Base-by-base conservation (phyloP, 2,113 vertebrate genomes). In the Dicerorhinus sumatrensis region DNA sequence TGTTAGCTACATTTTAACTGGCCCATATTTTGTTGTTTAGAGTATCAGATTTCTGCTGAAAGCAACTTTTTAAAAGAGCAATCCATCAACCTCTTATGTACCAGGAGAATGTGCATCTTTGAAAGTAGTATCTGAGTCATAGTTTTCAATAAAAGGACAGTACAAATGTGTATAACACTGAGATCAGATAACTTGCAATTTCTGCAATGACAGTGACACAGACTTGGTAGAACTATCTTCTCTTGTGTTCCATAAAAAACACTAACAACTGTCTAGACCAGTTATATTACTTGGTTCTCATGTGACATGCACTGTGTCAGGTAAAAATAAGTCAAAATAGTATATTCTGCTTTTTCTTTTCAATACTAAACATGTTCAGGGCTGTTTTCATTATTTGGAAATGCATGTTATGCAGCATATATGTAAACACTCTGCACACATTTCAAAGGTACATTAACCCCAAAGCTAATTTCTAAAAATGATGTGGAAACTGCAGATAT, bases 281-380 rank as follows among this genome's bases (percentile, higher is more conserved):
- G 27, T 79, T 87, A 63, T 39, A 62, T 77, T 51, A 51, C 46
- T 65, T 91, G 1, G 6, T 91, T 75, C 17, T 93, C 73, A 62
- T 0, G 36, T 2, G 6, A 73, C 56, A 33, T 27, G 10, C 13
- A 77, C 14, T 90, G 11, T 33, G 0, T 69, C 3, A 93, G 91
- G 27, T 79, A 84, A 92, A 95, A 83, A 70, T 25, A 51, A 88
- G n/a, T 42, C 2, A 83, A 91, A 91, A 94, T 12, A 62, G 14
- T 46, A 31, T 46, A 75, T 84, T 39, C 3, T 77, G 8, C 4
- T 33, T 31, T 54, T 33, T n/a, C 39, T 62, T 73, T 29, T 39
- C 16, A 75, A 9, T 63, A 54, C 25, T 79, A 42, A 3, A 70
- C 5, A n/a, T 27, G 11, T 60, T 58, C 6, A 39, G 14, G 3